A percentile compares a stretch with the other conserved stretches of the same genome.
phyloP scores from a whole-genome alignment of 2,113 vertebrate genomes.

The Pollimyrus isidori region DNA sequence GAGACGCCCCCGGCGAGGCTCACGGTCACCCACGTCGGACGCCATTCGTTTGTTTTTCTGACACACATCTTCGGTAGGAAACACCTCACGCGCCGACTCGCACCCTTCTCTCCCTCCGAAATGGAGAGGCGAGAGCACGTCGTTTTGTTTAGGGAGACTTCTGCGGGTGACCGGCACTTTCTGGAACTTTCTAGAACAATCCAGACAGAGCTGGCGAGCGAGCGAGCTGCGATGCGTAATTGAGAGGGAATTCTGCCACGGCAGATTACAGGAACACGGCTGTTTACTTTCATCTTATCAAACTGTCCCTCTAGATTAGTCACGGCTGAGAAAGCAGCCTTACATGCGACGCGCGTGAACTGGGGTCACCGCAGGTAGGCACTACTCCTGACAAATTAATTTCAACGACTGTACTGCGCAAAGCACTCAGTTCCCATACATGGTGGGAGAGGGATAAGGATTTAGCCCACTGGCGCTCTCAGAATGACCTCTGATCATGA shows the following conservation, averaged over 20 bases:
- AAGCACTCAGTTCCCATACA: background rate
- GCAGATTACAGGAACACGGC: background rate
- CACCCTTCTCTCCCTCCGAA: background rate
- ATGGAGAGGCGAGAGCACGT: background rate
- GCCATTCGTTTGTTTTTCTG: background rate
- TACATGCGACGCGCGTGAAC: background rate
- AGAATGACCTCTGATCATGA: background rate
- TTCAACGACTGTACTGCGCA: background rate
- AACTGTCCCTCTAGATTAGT: conserved; percentile 2
- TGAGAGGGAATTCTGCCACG: background rate
- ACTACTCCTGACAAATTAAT: conserved; percentile 2
- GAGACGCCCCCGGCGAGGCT: background rate
- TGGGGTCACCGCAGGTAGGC: background rate
- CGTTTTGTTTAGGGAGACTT: background rate
- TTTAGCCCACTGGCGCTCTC: background rate
- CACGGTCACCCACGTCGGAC: background rate
- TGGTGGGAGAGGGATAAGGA: background rate
- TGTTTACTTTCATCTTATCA: conserved; percentile 8
- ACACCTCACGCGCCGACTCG: background rate
- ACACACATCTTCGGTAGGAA: too few species aligned
- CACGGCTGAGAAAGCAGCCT: background rate
- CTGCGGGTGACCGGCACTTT: background rate
- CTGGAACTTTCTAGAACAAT: background rate
- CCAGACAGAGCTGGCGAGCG: background rate
- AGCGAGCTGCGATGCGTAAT: background rate